Conservation (phyloP, 2,113 vertebrate species). For the Poicephalus meyeri region DNA sequence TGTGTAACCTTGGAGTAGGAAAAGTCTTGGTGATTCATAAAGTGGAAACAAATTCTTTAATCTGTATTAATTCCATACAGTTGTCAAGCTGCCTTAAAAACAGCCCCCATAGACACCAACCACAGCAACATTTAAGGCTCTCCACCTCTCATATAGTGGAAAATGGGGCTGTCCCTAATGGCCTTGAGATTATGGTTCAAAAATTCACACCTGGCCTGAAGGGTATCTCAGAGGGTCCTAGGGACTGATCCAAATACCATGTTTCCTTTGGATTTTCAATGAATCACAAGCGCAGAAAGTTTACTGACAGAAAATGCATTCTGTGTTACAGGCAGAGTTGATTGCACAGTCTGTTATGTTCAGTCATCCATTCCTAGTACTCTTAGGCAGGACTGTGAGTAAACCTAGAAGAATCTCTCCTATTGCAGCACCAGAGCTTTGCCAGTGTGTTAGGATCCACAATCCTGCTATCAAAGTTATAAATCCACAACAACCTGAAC, state of each 20-base stretch:
- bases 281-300: neutral
- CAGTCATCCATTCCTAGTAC: neutral
- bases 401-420: neutral
- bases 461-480: neutral
- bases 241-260: neutral
- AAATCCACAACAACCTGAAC: neutral
- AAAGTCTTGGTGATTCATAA: neutral
- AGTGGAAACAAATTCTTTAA: neutral
- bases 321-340: neutral
- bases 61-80: neutral
- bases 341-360: neutral
- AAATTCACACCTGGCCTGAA: neutral
- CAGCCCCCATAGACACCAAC: neutral
- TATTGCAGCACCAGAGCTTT: neutral
- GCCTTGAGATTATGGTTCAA: neutral
- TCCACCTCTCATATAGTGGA: neutral
- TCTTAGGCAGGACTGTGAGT: neutral
- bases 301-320: neutral
- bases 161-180: neutral
- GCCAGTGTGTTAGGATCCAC: neutral
- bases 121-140: neutral
- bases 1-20: fast-evolving
- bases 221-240: neutral
- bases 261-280: neutral
- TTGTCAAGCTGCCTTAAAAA: neutral